Conservation (phyloP, 2,888 invertebrate genomes). For the Rhamphomyia laevipes region DNA sequence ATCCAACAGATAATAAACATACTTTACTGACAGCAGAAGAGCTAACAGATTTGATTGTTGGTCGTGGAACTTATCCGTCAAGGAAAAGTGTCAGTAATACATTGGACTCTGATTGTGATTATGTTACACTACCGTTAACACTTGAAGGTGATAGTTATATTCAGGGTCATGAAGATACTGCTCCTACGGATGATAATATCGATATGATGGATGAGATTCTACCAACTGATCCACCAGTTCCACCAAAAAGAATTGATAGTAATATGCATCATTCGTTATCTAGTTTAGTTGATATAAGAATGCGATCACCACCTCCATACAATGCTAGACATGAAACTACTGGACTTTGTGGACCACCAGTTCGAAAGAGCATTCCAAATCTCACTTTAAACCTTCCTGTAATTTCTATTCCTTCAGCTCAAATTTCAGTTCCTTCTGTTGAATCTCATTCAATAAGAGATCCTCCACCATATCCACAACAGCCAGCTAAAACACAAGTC, state of each 20-base stretch:
- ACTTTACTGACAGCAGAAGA: constrained; percentile 71
- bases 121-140: constrained; percentile 62
- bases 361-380: constrained; percentile 17
- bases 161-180: constrained; percentile 47
- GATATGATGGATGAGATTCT: constrained; percentile 38
- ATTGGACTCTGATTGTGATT: constrained; percentile 80
- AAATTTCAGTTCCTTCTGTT: constrained; percentile 18
- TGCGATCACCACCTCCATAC: constrained; percentile 55
- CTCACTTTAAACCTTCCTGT: constrained; percentile 4
- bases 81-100: constrained; percentile 72
- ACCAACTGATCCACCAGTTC: constrained; percentile 49
- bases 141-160: constrained; percentile 46
- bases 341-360: constrained; percentile 35
- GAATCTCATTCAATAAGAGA: constrained; percentile 36
- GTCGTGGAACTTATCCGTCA: constrained; percentile 62
- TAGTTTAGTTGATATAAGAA: constrained; percentile 35
- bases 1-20: constrained; percentile 68
- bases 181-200: constrained; percentile 44
- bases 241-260: constrained; percentile 59
- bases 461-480: constrained; percentile 53
- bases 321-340: constrained; percentile 51
- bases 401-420: constrained; percentile 15
- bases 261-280: constrained; percentile 39
- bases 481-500: constrained; percentile 3
- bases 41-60: constrained; percentile 71